Evolutionary conservation across 2,888 invertebrate genomes (phyloP), one percentile per base, ranked within the genome.

Genomic region (Himalopsyche anomala): DNA sequence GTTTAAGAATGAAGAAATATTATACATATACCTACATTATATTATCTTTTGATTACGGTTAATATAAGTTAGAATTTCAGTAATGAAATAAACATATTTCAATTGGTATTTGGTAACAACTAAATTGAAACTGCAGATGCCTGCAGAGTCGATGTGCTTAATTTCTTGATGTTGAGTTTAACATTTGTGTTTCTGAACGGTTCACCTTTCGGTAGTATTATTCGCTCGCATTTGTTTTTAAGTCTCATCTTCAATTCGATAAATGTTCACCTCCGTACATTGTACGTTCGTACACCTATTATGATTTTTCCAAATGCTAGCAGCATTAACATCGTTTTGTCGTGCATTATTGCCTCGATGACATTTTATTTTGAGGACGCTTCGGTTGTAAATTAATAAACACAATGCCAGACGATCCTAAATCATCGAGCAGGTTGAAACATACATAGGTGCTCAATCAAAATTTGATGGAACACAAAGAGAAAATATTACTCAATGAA

Each of bases 301-400:
- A 62, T 8, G 62, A 62, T 62, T 62, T 62, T 62, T 62, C 56
- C 62, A 62, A 62, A 62, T 62, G 62, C 62, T 62, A 62, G 62
- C 62, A 5, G 62, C n/a, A 62, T 19, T n/a, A 62, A 62, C 62
- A 62, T 19, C 62, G 19, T 62, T 62, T 11, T 8, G 62, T 62
- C 62, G 62, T 62, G 62, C 62, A 62, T 62, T 62, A 62, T 28
- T 28, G 62, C 62, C 62, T 19, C 62, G 62, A 62, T 62, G 62
- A 62, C 62, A 62, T 62, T 62, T 62, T 62, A 62, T 62, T 62
- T 62, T 62, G 62, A 62, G 62, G 62, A 19, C 62, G 28, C 62
- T 62, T 19, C 8, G 28, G 62, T 28, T 62, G 62, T 62, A 62
- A 62, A 62, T 62, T 62, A 62, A 62, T 62, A 62, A n/a, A 62